phyloP scores from a whole-genome alignment of 1,140 invertebrate species.

The Eciton burchellii region DNA sequence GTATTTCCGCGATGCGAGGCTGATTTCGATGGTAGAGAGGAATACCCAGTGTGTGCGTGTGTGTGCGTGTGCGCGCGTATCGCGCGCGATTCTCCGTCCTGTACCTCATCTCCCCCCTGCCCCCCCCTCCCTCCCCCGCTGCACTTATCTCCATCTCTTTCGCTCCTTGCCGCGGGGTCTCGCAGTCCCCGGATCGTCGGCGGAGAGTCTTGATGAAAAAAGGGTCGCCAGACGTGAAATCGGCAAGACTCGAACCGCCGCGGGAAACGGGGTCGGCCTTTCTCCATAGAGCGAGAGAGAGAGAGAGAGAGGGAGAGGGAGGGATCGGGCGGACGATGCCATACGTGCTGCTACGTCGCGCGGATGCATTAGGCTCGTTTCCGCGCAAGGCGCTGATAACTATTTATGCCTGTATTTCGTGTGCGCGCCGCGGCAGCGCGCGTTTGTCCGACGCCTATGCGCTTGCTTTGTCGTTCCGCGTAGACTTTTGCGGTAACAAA shows the following conservation, averaged over 20 bases:
- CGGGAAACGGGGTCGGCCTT: conserved; percentile 40
- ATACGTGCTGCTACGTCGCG: conserved; percentile 24
- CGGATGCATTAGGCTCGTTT: conserved; percentile 53
- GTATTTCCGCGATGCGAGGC: conserved; percentile 58
- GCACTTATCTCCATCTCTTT: conserved; percentile 3
- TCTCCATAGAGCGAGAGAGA: conserved; percentile 21
- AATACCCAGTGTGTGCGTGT: conserved; percentile 56
- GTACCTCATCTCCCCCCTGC: background rate
- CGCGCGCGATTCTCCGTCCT: conserved; percentile 39
- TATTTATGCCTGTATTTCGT: conserved; percentile 49
- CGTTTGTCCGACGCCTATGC: conserved; percentile 26
- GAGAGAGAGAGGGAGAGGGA: too few relatives aligned
- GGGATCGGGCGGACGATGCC: conserved; percentile 19
- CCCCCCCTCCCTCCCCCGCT: conserved; percentile 16
- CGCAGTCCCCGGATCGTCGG: conserved; percentile 29
- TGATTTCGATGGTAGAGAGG: conserved; percentile 58
- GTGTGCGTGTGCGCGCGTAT: too few relatives aligned
- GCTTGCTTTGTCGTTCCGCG: conserved; percentile 18
- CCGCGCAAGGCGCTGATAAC: conserved; percentile 50
- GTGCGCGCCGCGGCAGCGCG: too few relatives aligned
- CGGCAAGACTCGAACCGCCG: conserved; percentile 31
- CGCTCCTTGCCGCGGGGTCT: background rate
- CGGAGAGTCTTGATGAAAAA: conserved; percentile 64
- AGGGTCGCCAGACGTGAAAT: conserved; percentile 40
- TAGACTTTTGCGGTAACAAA: conserved; percentile 55